These are phyloP conservation scores for Empis stercorea DNA, from an alignment of 2,888 invertebrate genomes.

Conservation along the genomic window DNA sequence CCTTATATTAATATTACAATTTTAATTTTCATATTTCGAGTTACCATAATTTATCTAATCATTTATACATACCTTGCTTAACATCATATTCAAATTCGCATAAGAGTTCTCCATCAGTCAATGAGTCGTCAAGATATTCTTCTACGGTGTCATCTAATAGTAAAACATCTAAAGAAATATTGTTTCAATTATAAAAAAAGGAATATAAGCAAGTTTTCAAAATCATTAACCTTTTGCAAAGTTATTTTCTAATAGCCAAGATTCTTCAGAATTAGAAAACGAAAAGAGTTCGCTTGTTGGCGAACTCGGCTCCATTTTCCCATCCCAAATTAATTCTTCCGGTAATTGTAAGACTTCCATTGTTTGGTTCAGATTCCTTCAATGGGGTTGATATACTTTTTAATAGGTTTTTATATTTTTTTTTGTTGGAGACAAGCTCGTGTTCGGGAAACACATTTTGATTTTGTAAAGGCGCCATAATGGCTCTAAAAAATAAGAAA, in stretches of 20 bases:
- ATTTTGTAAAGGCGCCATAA: background rate
- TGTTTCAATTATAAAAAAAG: too few relatives aligned
- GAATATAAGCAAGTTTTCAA: too few relatives aligned
- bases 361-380: background rate
- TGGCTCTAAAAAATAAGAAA: background rate
- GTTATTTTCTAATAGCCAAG: background rate
- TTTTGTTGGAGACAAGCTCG: background rate
- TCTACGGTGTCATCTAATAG: background rate
- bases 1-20: too few relatives aligned
- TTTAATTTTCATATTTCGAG: too few relatives aligned
- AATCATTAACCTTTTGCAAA: background rate
- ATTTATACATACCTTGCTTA: too few relatives aligned
- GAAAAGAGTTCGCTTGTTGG: constrained; percentile 20
- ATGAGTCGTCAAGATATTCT: background rate
- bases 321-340: constrained; percentile 31
- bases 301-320: constrained; percentile 32
- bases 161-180: background rate
- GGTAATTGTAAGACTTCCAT: constrained; percentile 34
- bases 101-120: background rate
- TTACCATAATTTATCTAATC: too few relatives aligned
- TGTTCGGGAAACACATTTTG: background rate
- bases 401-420: background rate
- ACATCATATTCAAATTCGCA: background rate
- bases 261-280: background rate
- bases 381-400: background rate